Evolutionary conservation across 2,797 vertebrate species (phyloP).

Genomic region (Scarus forsteni): DNA sequence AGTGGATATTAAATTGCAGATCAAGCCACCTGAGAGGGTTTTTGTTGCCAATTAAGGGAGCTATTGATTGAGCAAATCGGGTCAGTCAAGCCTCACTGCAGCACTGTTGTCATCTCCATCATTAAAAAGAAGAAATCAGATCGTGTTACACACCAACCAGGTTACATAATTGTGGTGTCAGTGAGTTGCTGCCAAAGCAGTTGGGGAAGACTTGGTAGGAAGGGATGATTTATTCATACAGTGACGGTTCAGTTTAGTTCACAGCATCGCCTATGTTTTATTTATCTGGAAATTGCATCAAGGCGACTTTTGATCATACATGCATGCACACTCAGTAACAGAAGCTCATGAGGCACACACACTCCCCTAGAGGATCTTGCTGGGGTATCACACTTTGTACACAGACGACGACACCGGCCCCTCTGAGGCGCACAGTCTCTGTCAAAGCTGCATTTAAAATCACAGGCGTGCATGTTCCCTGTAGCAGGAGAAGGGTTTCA

Average conservation of each 20-base stretch:
- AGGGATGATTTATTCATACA: conserved; percentile 77
- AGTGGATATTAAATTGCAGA: conserved; percentile 8
- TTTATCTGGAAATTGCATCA: conserved; percentile 73
- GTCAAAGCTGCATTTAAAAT: conserved; percentile 64
- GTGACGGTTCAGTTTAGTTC: conserved; percentile 72
- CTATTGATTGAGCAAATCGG: conserved; percentile 26
- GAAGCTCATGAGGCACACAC: conserved; percentile 20
- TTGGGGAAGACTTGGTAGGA: conserved; percentile 45
- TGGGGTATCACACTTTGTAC: conserved; percentile 51
- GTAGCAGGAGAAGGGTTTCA: conserved; percentile 21
- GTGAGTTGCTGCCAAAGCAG: conserved; percentile 48
- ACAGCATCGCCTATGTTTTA: conserved; percentile 73
- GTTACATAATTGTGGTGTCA: conserved; percentile 60
- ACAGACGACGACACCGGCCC: conserved; percentile 57
- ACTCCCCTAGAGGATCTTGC: conserved; percentile 36
- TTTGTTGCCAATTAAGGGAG: conserved; percentile 29
- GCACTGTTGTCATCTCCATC: conserved; percentile 21
- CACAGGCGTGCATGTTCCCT: conserved; percentile 43
- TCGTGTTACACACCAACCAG: conserved; percentile 23
- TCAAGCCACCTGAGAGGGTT: not conserved
- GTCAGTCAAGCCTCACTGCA: conserved; percentile 13
- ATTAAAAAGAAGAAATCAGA: conserved; percentile 32
- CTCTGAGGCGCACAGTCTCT: conserved; percentile 43
- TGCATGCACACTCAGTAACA: conserved; percentile 46
- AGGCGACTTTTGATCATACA: conserved; percentile 79